Conservation (phyloP, 2,797 vertebrate species). For the Moxostoma hubbsi region DNA sequence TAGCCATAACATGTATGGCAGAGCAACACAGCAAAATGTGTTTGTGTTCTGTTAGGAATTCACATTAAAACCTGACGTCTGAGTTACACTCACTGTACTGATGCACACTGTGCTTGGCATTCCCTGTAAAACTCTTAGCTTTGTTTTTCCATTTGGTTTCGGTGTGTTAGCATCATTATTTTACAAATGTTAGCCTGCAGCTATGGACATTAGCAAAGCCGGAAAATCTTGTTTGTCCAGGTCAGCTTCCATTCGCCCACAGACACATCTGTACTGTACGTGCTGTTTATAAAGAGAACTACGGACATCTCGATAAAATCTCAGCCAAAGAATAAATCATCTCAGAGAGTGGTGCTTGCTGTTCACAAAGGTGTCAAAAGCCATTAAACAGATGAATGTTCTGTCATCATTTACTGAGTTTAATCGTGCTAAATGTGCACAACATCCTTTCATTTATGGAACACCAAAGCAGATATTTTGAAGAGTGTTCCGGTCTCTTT, state of each 20-base stretch:
- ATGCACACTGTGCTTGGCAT: conserved; percentile 50
- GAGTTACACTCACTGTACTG: conserved; percentile 2
- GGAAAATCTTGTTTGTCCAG: conserved; percentile 54
- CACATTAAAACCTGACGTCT: conserved; percentile 14
- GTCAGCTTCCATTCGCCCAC: neutral
- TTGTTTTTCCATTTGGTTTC: conserved; percentile 42
- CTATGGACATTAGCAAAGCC: conserved; percentile 57
- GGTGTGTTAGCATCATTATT: conserved; percentile 51
- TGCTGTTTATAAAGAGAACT: conserved; percentile 11
- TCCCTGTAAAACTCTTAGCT: conserved; percentile 29
- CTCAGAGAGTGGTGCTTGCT: neutral
- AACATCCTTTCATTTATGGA: too few relatives aligned
- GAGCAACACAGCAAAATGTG: neutral
- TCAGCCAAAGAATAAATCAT: neutral
- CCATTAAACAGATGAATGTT: neutral
- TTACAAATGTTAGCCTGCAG: conserved; percentile 44
- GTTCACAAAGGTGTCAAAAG: conserved; percentile 7
- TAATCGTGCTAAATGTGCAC: too few relatives aligned
- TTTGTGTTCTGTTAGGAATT: conserved; percentile 11
- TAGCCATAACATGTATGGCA: too few relatives aligned
- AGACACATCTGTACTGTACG: neutral
- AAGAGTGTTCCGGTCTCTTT: too few relatives aligned
- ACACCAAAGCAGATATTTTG: too few relatives aligned
- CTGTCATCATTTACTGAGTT: too few relatives aligned
- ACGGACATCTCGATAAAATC: neutral